Evolutionary conservation across 2,888 invertebrate species (phyloP), one percentile per base, ranked within the genome.

Genomic region (Phasia obesa): DNA sequence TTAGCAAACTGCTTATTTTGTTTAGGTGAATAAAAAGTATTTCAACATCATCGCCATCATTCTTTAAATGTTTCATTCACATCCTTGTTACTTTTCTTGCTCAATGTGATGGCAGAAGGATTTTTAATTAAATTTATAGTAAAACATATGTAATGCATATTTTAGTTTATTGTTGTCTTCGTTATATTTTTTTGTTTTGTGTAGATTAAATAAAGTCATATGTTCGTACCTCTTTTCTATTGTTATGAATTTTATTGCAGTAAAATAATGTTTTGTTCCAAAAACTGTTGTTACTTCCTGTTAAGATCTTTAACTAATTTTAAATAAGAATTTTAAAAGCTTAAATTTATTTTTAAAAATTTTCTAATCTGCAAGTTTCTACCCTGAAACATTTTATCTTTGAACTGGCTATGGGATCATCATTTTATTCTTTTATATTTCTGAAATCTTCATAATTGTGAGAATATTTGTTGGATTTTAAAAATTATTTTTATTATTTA

Each of bases 121-220:
- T 71, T 83, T 83, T 83, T 83, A 83, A 83, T 83, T 83, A 83
- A 83, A 79, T 83, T 79, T 79, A 69, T 44, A 83, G 79, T 75
- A 83, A 76, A 83, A 79, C 75, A 79, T 83, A 35, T 79, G 75
- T 67, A 76, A 62, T 42, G 53, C 9, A 49, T 57, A 25, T 23
- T 38, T 49, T 27, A 31, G 15, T 19, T 31, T 44, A 44, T 55
- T 62, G 23, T 57, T 47, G 25, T 38, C 11, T 6, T 31, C 9
- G 25, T 31, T 31, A 57, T 67, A 42, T 7, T 49, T 69, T 4
- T 35, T 53, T 60, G 31, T 60, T 49, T 57, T 11, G 31, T 71
- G n/a, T n/a, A 31, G 44, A 17, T 44, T 11, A 57, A 69, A 69
- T 77, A 19, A 73, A 77, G 73, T 69, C 64, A 74, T 77, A 64